phyloP scores from a whole-genome alignment of 2,797 vertebrate species.

The Manis javanica region DNA sequence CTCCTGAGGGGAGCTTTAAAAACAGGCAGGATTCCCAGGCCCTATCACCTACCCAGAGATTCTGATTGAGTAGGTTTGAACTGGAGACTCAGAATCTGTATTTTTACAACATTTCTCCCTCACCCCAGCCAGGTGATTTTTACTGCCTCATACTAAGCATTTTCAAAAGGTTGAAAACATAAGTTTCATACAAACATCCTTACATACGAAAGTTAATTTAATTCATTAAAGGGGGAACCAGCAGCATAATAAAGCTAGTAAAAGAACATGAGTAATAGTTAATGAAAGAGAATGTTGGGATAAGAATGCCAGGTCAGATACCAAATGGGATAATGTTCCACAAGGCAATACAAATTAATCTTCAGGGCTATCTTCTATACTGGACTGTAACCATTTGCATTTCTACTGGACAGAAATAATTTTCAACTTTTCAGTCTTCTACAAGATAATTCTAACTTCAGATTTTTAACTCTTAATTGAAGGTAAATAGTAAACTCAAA shows the following conservation, averaged over 20 bases:
- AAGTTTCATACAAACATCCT: not conserved
- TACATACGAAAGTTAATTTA: not conserved
- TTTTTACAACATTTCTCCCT: not conserved
- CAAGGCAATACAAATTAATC: not conserved
- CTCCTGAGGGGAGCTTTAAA: not conserved
- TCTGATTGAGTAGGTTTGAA: not conserved
- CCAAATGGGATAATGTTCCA: not conserved
- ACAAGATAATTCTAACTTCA: not conserved
- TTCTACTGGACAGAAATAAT: not conserved
- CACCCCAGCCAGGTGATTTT: not conserved
- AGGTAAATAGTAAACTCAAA: not conserved
- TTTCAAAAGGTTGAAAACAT: not conserved
- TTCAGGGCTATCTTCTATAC: not conserved
- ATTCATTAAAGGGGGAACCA: not conserved
- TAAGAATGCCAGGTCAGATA: not conserved
- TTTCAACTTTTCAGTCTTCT: not conserved
- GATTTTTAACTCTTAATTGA: not conserved
- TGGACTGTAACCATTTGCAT: not conserved
- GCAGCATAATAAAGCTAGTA: not conserved
- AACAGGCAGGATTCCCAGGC: not conserved
- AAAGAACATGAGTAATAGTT: not conserved
- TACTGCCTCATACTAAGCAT: not conserved
- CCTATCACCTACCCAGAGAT: not conserved
- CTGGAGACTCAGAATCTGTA: not conserved
- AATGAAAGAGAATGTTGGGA: not conserved